Evolutionary conservation across 2,113 vertebrate species (phyloP).

Genomic region (Asarcornis scutulata): DNA sequence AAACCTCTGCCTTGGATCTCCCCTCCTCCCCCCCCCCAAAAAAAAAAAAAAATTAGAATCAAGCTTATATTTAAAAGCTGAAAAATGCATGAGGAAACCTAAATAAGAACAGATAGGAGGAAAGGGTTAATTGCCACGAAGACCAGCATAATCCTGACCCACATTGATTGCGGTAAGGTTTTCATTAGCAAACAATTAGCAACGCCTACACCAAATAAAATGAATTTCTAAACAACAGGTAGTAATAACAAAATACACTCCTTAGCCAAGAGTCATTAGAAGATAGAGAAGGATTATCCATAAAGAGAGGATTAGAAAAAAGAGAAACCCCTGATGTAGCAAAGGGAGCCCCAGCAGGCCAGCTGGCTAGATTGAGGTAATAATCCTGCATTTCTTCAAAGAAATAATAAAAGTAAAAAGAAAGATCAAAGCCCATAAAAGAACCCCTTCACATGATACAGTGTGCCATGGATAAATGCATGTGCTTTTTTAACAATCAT

Average conservation of each 20-base stretch:
- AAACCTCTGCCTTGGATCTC: background rate
- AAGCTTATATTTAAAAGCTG: background rate
- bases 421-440: slow-evolving; percentile 71
- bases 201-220: slow-evolving; percentile 79
- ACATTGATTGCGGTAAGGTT: slow-evolving; percentile 71
- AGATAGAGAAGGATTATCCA: slow-evolving; percentile 73
- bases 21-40: background rate
- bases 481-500: slow-evolving; percentile 62
- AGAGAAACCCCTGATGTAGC: slow-evolving; percentile 69
- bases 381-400: slow-evolving; percentile 77
- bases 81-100: background rate
- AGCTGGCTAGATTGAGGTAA: slow-evolving; percentile 78
- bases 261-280: slow-evolving; percentile 75
- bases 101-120: background rate
- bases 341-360: slow-evolving; percentile 77
- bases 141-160: slow-evolving; percentile 49
- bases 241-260: slow-evolving; percentile 78
- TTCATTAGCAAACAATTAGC: slow-evolving; percentile 79
- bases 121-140: slow-evolving; percentile 31
- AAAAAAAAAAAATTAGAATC: background rate
- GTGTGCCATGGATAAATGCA: slow-evolving; percentile 58
- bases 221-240: slow-evolving; percentile 82
- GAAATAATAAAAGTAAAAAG: slow-evolving; percentile 76
- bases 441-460: slow-evolving; percentile 66
- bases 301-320: slow-evolving; percentile 78